Percentiles rank a stretch among this genome's conserved stretches.
Evolutionary conservation across 2,797 vertebrate species (phyloP).

Genomic region (Anomalospiza imberbis): DNA sequence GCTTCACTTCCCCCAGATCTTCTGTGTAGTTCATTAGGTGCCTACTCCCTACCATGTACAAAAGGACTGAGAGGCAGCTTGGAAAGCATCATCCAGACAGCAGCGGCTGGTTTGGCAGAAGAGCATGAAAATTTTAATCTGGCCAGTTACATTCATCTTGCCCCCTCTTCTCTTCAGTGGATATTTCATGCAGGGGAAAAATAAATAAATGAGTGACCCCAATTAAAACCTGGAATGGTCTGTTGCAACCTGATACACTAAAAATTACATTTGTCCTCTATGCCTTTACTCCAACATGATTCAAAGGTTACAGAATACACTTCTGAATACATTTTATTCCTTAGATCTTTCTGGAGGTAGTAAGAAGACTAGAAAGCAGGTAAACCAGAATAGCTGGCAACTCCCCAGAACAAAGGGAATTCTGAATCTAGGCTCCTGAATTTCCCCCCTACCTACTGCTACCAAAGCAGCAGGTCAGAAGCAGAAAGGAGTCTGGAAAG

Average conservation of each 20-base stretch:
- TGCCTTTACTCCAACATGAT: not conserved
- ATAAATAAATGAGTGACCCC: not conserved
- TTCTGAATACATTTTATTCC: not conserved
- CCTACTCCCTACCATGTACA: slow-evolving; percentile 51
- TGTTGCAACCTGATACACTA: not conserved
- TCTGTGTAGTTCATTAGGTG: slow-evolving; percentile 70
- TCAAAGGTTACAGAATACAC: not conserved
- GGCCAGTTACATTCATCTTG: slow-evolving; percentile 47
- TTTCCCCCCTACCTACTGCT: not conserved
- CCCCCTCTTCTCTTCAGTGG: not conserved
- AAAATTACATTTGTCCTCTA: not conserved
- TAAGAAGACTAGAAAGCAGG: not conserved
- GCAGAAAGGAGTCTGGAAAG: not conserved
- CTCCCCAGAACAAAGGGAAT: not conserved
- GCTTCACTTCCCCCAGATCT: slow-evolving; percentile 77
- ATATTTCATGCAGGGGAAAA: not conserved
- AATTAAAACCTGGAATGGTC: not conserved
- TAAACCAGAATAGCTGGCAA: not conserved
- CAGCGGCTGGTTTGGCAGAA: slow-evolving; percentile 62
- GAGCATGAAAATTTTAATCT: slow-evolving; percentile 63
- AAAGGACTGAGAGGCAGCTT: slow-evolving; percentile 48
- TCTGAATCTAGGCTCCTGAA: not conserved
- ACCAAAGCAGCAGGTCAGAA: not conserved
- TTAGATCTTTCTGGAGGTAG: not conserved
- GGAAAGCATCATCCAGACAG: slow-evolving; percentile 51